These are phyloP conservation scores for Equus quagga DNA, from an alignment of 2,113 vertebrate genomes.

Conservation along the genomic window DNA sequence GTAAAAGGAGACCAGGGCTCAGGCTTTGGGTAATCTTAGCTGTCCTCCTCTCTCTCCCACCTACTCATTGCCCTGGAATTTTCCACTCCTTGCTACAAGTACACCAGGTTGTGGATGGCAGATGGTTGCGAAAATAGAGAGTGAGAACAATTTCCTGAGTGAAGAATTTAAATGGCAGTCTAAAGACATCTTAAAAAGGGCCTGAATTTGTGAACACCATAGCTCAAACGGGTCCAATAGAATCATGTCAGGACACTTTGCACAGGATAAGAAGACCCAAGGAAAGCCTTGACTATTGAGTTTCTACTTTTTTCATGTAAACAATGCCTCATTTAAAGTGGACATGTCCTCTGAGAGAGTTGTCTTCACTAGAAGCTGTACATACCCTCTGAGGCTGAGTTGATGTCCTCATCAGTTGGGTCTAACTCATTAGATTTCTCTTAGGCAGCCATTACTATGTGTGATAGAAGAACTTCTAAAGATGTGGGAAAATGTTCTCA, in stretches of 20 bases:
- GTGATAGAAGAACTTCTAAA: neutral
- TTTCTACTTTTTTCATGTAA: neutral
- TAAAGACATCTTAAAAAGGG: slow-evolving; percentile 48
- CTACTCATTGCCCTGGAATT: neutral
- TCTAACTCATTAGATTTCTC: neutral
- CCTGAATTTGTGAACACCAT: neutral
- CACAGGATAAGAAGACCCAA: neutral
- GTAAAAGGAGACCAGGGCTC: neutral
- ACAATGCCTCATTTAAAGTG: neutral
- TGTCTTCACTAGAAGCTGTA: neutral
- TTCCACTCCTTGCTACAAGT: slow-evolving; percentile 17
- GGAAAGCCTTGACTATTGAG: neutral
- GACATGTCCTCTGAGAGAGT: neutral
- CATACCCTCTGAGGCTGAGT: neutral
- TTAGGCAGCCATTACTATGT: neutral
- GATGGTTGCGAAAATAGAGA: neutral
- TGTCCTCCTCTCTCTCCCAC: neutral
- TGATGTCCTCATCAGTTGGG: neutral
- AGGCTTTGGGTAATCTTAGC: neutral
- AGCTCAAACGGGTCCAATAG: neutral
- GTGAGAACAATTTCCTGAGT: slow-evolving; percentile 32
- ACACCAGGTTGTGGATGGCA: neutral
- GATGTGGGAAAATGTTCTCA: neutral
- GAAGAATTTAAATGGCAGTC: slow-evolving; percentile 20
- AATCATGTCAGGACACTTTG: neutral